These are phyloP conservation scores for Anomalospiza imberbis DNA, from an alignment of 2,797 vertebrate genomes.

Conservation along the genomic window DNA sequence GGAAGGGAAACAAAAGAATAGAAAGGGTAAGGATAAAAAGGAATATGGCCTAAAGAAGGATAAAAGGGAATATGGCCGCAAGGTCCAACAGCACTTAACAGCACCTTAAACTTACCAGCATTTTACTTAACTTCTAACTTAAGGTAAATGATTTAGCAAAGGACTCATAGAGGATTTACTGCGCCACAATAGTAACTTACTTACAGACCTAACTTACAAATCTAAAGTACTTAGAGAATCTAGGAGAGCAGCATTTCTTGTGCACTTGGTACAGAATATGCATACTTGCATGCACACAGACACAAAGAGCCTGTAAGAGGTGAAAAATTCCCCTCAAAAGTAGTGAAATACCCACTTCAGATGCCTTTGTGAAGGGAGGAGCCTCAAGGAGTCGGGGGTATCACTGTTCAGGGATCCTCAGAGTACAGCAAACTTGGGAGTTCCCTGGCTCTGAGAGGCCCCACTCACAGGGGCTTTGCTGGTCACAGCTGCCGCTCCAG, in stretches of 20 bases:
- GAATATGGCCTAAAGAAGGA: neutral
- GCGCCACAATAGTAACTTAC: neutral
- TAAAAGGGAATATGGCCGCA: neutral
- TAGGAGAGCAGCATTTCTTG: neutral
- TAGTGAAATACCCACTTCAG: neutral
- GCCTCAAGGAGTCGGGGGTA: fast-evolving
- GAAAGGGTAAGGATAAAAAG: neutral
- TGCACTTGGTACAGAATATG: neutral
- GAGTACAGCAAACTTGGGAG: neutral
- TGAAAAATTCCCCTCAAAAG: neutral
- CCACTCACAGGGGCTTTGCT: neutral
- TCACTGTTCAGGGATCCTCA: neutral
- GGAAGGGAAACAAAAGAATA: neutral
- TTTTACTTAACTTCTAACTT: neutral
- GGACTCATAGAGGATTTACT: neutral
- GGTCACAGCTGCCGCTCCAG: neutral
- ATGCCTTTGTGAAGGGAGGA: neutral
- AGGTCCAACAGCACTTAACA: neutral
- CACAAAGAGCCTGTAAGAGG: neutral
- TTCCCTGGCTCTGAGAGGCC: neutral
- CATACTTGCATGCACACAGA: neutral
- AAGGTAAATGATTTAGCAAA: neutral
- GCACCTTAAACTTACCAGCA: neutral
- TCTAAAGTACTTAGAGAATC: neutral
- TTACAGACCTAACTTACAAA: neutral